Percentiles rank a stretch among this genome's conserved stretches.
Evolutionary conservation across 2,888 invertebrate genomes (phyloP).

Genomic region (Chloroclystis v-ata): DNA sequence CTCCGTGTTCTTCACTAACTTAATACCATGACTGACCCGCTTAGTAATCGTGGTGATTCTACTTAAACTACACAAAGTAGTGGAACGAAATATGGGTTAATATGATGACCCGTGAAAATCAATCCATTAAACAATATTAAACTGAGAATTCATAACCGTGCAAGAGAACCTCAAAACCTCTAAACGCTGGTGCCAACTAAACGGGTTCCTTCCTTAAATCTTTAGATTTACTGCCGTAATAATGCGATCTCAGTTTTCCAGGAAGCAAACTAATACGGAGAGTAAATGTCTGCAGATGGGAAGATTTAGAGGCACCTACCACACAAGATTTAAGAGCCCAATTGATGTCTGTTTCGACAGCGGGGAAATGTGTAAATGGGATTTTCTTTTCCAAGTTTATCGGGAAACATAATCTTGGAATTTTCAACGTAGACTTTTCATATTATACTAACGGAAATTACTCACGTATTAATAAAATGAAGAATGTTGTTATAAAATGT

Average conservation of each 20-base stretch:
- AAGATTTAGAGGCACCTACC: conserved; percentile 4
- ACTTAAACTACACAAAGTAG: too few relatives aligned
- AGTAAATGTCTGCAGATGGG: neutral
- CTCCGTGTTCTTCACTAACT: too few relatives aligned
- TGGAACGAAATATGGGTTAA: too few relatives aligned
- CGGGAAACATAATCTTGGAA: neutral
- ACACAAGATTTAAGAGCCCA: conserved; percentile 10
- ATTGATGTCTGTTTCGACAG: conserved; percentile 4
- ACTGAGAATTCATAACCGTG: neutral
- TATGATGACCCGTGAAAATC: too few relatives aligned
- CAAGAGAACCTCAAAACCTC: too few relatives aligned
- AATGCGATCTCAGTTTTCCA: neutral
- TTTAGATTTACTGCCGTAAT: neutral
- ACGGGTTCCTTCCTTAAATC: too few relatives aligned
- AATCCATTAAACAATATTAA: too few relatives aligned
- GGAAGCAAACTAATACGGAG: conserved; percentile 1
- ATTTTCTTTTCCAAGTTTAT: neutral
- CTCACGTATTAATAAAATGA: too few relatives aligned
- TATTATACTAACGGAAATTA: too few relatives aligned
- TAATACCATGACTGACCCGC: too few relatives aligned
- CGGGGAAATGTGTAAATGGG: neutral
- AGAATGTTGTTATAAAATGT: too few relatives aligned
- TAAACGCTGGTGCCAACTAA: neutral
- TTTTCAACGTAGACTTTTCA: neutral
- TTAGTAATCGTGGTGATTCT: too few relatives aligned